Evolutionary conservation across 2,888 invertebrate genomes (phyloP).

Genomic region (Campopleginae sp.): DNA sequence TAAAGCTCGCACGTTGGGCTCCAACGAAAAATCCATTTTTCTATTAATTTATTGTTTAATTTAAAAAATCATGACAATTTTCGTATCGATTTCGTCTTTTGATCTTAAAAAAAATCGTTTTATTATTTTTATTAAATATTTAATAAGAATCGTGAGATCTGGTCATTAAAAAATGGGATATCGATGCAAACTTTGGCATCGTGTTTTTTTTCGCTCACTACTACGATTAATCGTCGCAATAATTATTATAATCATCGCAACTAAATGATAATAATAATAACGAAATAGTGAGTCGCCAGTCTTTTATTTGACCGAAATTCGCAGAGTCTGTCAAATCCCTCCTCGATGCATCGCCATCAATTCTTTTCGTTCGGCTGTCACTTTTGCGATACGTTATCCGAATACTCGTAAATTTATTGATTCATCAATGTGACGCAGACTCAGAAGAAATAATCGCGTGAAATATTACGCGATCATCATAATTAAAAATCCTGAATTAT

Average conservation of each 20-base stretch:
- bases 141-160: too few relatives aligned
- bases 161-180: too few relatives aligned
- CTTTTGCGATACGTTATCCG: slow-evolving; percentile 7
- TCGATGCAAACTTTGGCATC: too few relatives aligned
- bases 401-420: slow-evolving; percentile 13
- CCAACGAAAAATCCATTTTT: too few relatives aligned
- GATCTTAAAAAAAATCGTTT: too few relatives aligned
- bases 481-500: not conserved
- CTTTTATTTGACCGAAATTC: not conserved
- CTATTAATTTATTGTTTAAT: too few relatives aligned
- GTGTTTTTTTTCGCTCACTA: too few relatives aligned
- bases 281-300: not conserved
- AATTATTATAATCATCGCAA: too few relatives aligned
- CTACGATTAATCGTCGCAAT: too few relatives aligned
- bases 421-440: slow-evolving; percentile 2
- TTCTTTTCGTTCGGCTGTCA: not conserved
- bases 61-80: too few relatives aligned
- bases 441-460: not conserved
- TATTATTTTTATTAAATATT: not conserved
- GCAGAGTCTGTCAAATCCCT: not conserved
- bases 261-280: not conserved
- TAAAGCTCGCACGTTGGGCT: too few relatives aligned
- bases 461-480: not conserved
- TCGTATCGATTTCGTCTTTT: too few relatives aligned
- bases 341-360: not conserved